Conservation (phyloP, 2,797 vertebrate species). For the Coilia nasus region DNA sequence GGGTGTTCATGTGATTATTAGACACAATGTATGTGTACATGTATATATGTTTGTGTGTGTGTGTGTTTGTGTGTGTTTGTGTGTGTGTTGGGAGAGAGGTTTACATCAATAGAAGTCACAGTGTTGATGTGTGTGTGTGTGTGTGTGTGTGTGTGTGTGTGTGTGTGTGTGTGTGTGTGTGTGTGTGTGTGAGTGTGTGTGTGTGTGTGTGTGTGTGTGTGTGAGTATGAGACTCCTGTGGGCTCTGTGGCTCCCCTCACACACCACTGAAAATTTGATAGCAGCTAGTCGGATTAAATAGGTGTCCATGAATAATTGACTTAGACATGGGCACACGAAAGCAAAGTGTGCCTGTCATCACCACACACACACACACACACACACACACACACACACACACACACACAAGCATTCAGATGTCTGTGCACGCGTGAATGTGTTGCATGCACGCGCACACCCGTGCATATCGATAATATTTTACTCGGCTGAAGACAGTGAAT, state of each 20-base stretch:
- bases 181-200: constrained; percentile 36
- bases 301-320: constrained; percentile 61
- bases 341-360: background rate
- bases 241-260: constrained; percentile 29
- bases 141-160: background rate
- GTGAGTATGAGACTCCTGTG: constrained; percentile 3
- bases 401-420: background rate
- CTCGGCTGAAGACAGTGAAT: constrained; percentile 52
- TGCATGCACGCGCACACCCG: constrained; percentile 30
- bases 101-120: no score
- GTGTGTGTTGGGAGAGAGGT: no score
- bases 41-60: no score
- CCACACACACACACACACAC: background rate
- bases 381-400: background rate
- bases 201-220: constrained; percentile 28
- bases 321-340: constrained; percentile 53
- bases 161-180: background rate
- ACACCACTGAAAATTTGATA: constrained; percentile 63
- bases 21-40: no score
- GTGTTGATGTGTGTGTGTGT: background rate
- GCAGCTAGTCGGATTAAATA: constrained; percentile 57
- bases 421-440: background rate
- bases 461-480: constrained; percentile 70
- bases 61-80: no score
- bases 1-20: background rate